Conservation (phyloP, 2,888 invertebrate genomes). For the Lycophotia porphyrea region DNA sequence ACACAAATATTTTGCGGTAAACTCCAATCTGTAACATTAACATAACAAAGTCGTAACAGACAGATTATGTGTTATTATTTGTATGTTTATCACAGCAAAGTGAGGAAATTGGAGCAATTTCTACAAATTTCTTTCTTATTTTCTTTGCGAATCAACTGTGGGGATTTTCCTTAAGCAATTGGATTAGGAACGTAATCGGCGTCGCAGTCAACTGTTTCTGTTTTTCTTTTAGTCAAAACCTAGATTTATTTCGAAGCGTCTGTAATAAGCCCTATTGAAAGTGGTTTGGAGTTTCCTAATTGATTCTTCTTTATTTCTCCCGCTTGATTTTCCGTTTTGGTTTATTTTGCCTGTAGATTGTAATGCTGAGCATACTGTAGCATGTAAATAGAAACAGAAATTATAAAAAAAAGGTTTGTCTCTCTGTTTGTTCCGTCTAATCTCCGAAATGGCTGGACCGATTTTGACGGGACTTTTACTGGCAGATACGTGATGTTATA, state of each 20-base stretch:
- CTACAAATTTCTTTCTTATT: constrained; percentile 64
- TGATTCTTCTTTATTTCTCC: constrained; percentile 4
- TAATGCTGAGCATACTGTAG: not conserved
- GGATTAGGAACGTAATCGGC: constrained; percentile 60
- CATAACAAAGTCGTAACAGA: constrained; percentile 61
- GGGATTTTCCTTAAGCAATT: constrained; percentile 63
- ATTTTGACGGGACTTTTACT: too few species aligned
- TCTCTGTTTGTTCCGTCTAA: not conserved
- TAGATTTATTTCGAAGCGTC: constrained; percentile 29
- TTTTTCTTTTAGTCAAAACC: constrained; percentile 52
- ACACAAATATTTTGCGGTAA: constrained; percentile 49
- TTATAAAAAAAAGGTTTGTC: too few species aligned
- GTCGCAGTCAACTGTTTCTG: constrained; percentile 53
- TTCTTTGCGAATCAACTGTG: constrained; percentile 56
- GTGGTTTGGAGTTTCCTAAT: constrained; percentile 32
- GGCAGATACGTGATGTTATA: too few species aligned
- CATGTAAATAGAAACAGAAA: too few species aligned
- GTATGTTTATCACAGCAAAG: constrained; percentile 57
- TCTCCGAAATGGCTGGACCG: not conserved
- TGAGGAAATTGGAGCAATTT: constrained; percentile 63
- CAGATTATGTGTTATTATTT: constrained; percentile 63
- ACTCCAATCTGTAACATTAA: constrained; percentile 57
- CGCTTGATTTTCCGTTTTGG: not conserved
- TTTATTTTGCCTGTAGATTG: not conserved
- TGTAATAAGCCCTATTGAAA: constrained; percentile 28